These are phyloP conservation scores for Laticauda laticaudata DNA, from an alignment of 2,113 vertebrate species.

Conservation along the genomic window DNA sequence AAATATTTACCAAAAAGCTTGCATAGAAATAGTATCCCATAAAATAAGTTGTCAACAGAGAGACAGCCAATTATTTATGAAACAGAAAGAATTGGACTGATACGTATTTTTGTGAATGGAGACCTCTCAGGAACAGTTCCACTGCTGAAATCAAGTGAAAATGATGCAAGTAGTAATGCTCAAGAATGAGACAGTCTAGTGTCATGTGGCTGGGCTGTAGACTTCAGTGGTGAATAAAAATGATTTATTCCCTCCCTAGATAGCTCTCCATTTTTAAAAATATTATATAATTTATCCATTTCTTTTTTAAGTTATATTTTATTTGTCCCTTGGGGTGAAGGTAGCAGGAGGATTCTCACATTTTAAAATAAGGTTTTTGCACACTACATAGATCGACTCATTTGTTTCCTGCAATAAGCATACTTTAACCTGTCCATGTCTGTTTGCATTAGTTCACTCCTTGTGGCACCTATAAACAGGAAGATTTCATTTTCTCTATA, in stretches of 20 bases:
- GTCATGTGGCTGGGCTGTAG: background rate
- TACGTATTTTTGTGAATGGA: slow-evolving; percentile 10
- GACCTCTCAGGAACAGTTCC: background rate
- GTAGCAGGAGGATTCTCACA: background rate
- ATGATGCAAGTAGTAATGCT: background rate
- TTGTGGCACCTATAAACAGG: background rate
- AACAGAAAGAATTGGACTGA: slow-evolving; percentile 31
- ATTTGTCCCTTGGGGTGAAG: background rate
- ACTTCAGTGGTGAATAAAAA: accelerated
- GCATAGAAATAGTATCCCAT: slow-evolving; percentile 12
- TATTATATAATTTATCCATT: slow-evolving; percentile 8
- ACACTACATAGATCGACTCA: background rate
- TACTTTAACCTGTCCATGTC: background rate
- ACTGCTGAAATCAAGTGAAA: slow-evolving; percentile 4
- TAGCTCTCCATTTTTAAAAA: background rate
- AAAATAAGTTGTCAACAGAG: slow-evolving; percentile 27
- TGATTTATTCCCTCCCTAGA: background rate
- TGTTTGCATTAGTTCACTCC: background rate
- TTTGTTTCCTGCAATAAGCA: background rate
- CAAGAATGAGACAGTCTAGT: slow-evolving; percentile 11
- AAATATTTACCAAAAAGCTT: slow-evolving; percentile 3
- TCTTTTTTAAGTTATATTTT: background rate
- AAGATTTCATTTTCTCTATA: background rate
- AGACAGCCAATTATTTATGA: slow-evolving; percentile 35
- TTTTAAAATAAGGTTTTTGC: background rate